Conservation (phyloP, 2,797 vertebrate genomes). For the Leptoclinus maculatus region DNA sequence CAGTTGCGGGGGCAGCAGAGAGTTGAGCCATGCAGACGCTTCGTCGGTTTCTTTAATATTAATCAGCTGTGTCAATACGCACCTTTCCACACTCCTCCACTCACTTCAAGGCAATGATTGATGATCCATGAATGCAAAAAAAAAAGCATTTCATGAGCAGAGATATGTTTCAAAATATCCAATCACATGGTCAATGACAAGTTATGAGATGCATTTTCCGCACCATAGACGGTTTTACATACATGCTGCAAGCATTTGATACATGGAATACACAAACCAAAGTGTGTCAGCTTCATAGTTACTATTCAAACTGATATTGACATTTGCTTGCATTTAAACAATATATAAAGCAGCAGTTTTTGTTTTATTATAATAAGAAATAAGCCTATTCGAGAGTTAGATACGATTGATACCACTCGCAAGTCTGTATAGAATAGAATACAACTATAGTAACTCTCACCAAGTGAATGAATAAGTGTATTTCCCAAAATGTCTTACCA, state of each 20-base stretch:
- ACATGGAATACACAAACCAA: neutral
- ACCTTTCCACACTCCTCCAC: slow-evolving; percentile 42
- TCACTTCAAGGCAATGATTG: slow-evolving; percentile 39
- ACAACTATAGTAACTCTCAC: too few species aligned
- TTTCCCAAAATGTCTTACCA: neutral
- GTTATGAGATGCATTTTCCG: slow-evolving; percentile 18
- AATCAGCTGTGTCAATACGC: slow-evolving; percentile 60
- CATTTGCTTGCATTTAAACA: neutral
- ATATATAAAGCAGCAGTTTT: neutral
- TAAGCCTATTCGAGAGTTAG: neutral
- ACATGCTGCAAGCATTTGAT: neutral
- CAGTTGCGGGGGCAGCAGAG: slow-evolving; percentile 30
- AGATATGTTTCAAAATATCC: slow-evolving; percentile 23
- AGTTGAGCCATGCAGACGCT: slow-evolving; percentile 21
- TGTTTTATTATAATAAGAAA: too few species aligned
- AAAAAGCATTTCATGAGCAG: slow-evolving; percentile 10
- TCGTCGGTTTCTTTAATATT: slow-evolving; percentile 53
- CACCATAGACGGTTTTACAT: neutral
- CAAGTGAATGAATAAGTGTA: too few species aligned
- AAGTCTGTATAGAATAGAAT: neutral
- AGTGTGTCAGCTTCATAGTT: neutral
- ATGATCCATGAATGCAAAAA: slow-evolving; percentile 47
- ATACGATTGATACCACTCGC: neutral
- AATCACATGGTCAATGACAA: neutral
- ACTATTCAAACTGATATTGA: neutral